Conservation (phyloP, 2,888 invertebrate species). For the Clepsis dumicolana region DNA sequence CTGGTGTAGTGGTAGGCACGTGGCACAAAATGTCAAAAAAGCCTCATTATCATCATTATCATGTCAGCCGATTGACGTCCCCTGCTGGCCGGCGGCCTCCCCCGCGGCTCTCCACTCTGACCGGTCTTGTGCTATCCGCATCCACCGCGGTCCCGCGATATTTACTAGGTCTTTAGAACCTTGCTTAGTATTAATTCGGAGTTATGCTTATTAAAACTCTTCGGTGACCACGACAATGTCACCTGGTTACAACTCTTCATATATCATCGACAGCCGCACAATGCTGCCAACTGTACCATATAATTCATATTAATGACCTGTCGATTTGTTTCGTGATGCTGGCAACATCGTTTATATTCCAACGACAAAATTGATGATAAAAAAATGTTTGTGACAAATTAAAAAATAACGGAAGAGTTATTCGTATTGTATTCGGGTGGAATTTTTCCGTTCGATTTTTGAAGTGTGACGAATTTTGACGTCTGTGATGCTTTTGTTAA, state of each 20-base stretch:
- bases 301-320: conserved; percentile 80
- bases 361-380: conserved; percentile 43
- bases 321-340: conserved; percentile 50
- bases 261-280: conserved; percentile 45
- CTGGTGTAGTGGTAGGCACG: no score
- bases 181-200: not conserved
- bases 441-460: conserved; percentile 29
- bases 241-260: conserved; percentile 29
- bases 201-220: no score
- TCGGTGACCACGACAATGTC: not conserved
- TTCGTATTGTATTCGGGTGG: conserved; percentile 27
- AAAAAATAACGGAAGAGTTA: conserved; percentile 39
- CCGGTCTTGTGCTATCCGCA: no score
- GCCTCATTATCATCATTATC: no score
- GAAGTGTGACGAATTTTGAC: conserved; percentile 36
- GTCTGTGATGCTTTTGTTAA: not conserved
- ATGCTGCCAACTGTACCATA: conserved; percentile 65
- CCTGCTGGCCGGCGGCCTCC: no score
- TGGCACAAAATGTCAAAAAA: no score
- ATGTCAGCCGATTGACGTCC: no score
- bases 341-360: conserved; percentile 61
- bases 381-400: conserved; percentile 13
- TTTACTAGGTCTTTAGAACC: no score
- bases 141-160: no score
- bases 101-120: no score